Evolutionary conservation across 2,888 invertebrate genomes (phyloP), one percentile per base, ranked within the genome.

Genomic region (Oxytorus armatus): DNA sequence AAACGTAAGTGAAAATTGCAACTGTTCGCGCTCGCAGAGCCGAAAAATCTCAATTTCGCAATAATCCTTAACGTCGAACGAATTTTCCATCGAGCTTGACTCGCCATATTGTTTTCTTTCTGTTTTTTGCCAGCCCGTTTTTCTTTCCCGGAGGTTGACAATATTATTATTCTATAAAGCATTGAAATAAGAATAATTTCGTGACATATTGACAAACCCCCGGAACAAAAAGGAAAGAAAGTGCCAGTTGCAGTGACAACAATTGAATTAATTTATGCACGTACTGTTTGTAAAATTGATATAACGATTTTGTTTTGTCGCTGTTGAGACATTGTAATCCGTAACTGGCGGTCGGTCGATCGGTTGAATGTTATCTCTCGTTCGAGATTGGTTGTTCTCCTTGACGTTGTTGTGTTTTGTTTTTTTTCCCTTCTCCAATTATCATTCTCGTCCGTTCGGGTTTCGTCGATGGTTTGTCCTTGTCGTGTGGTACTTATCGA

Each of bases 391-490:
- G 44, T 49, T 55, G 11, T 33, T 63, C 49, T 42, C 1, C 16
- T 29, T 44, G 11, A 3, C 8, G 3, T 1, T 57, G 42, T 57
- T n/a, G 39, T 61, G 49, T n/a, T 47, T 55, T 14, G 51, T 57
- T 57, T 55, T 68, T 53, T 55, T 68, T 63, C 21, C 55, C 36
- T 61, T 73, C 61, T 49, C 44, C 65, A 16, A n/a, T n/a, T n/a
- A n/a, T n/a, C n/a, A n/a, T n/a, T n/a, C n/a, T n/a, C n/a, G n/a
- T n/a, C n/a, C n/a, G n/a, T n/a, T n/a, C n/a, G n/a, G n/a, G n/a
- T n/a, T n/a, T n/a, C n/a, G n/a, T n/a, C n/a, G 79, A 79, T 75
- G 79, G 79, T 79, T 79, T 75, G 79, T 79, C 79, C 69, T 69
- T 65, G 79, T 75, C 74, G 79, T 51, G 39, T 51, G 65, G 23